These are phyloP conservation scores for Drosophila ercepeae DNA, from an alignment of 1,140 invertebrate genomes.

Conservation along the genomic window DNA sequence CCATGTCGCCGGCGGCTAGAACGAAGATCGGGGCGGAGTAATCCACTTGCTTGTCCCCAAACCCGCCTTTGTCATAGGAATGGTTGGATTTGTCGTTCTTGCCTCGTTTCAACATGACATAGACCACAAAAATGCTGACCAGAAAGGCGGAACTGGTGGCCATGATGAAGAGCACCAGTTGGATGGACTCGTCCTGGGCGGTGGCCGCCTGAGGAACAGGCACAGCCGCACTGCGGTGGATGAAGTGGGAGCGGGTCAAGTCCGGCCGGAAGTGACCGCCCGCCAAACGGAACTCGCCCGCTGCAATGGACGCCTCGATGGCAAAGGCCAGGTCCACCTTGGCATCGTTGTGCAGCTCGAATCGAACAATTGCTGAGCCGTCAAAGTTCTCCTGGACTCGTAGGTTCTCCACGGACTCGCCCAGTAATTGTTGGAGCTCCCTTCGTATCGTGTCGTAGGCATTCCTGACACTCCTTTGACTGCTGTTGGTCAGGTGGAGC, in stretches of 20 bases:
- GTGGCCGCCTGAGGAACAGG: conserved; percentile 64
- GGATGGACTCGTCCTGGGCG: conserved; percentile 70
- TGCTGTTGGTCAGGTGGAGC: conserved; percentile 72
- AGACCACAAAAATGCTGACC: conserved; percentile 81
- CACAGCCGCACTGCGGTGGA: conserved; percentile 56
- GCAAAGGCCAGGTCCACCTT: conserved; percentile 82
- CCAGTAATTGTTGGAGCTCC: conserved; percentile 73
- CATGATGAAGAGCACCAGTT: conserved; percentile 79
- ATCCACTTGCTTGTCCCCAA: conserved; percentile 64
- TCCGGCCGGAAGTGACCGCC: conserved; percentile 70
- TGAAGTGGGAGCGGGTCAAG: conserved; percentile 74
- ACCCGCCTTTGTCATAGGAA: conserved; percentile 23
- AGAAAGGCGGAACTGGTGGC: conserved; percentile 82
- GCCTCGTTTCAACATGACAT: conserved; percentile 79
- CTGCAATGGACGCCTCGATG: conserved; percentile 71
- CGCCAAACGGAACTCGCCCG: conserved; percentile 60
- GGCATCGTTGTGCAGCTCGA: conserved; percentile 75
- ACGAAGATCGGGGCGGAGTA: conserved; percentile 81
- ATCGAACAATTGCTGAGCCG: conserved; percentile 68
- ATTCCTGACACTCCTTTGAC: conserved; percentile 54
- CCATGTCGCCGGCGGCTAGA: conserved; percentile 55
- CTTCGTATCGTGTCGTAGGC: conserved; percentile 71
- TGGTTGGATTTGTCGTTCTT: conserved; percentile 48
- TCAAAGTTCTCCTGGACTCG: conserved; percentile 83
- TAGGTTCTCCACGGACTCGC: conserved; percentile 73